Evolutionary conservation across 2,888 invertebrate species (phyloP).

Genomic region (Willowsia nigromaculata): DNA sequence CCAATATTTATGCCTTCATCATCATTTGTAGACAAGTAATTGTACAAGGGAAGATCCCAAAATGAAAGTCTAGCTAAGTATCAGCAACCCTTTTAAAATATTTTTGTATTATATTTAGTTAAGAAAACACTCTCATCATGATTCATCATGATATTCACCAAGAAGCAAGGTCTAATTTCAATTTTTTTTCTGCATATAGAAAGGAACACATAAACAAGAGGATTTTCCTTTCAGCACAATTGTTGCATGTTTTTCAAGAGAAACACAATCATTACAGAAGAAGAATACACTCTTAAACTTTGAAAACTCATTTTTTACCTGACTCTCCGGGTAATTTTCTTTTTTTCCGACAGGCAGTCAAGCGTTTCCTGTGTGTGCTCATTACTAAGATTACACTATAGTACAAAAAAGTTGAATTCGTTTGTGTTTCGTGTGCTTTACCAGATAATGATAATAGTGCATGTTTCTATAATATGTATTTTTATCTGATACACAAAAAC

Average conservation of each 20-base stretch:
- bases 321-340: conserved; percentile 68
- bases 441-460: neutral
- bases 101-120: neutral
- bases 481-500: conserved; percentile 5
- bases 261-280: neutral
- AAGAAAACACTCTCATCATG: conserved; percentile 26
- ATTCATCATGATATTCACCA: conserved; percentile 16
- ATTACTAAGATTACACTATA: conserved; percentile 58
- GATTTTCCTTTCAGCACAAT: conserved; percentile 33
- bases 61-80: neutral
- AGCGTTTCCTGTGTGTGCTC: conserved; percentile 67
- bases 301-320: conserved; percentile 44
- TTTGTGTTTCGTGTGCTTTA: conserved; percentile 40
- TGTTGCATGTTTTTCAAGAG: conserved; percentile 42
- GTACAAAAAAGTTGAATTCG: neutral
- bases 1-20: no score
- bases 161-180: conserved; percentile 51
- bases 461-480: neutral
- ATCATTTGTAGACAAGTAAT: no score
- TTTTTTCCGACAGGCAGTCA: conserved; percentile 59
- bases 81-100: neutral
- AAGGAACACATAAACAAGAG: neutral
- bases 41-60: neutral
- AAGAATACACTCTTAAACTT: conserved; percentile 22
- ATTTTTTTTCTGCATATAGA: conserved; percentile 24